Evolutionary conservation across 2,888 invertebrate species (phyloP), one percentile per base, ranked within the genome.

Genomic region (Brachyptera risi): DNA sequence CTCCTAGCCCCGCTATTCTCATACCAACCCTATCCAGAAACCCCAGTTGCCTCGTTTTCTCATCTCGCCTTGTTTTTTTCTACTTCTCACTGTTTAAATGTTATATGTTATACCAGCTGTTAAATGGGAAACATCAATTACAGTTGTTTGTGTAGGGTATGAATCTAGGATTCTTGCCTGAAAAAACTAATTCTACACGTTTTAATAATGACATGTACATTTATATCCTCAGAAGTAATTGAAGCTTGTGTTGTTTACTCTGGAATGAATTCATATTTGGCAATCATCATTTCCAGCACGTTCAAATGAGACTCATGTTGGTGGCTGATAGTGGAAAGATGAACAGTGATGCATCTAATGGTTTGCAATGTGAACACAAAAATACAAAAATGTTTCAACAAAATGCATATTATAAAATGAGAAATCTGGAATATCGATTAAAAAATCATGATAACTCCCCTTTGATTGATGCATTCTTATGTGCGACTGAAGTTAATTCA

Each of bases 1-100:
- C 42, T 17, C 40, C 40, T 17, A 3, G n/a, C 5, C 40, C 7
- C 19, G 21, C 42, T 3, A 42, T 19, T 19, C 42, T 19, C 42
- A 19, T 21, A 5, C 42, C 26, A 51, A 5, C 50, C 19, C 35
- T 1, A 21, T 21, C 21, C 40, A 40, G n/a, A 7, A 15, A 4
- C 7, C 17, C 3, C 5, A 4, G 17, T 19, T 44, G 21, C 44
- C 31, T 17, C 54, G 35, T 37, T 54, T 54, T 54, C 54, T 54
- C 54, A 54, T 54, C 54, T 47, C 35, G 44, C n/a, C n/a, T n/a
- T n/a, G n/a, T 51, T 51, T 54, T 35, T 54, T 54, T 54, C 37
- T 47, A 47, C 24, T 47, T 47, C 47, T 5, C 21, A 24, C 19
- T 24, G 47, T 54, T 35, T 17, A 31, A 54, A 54, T 37, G 54